phyloP scores from a whole-genome alignment of 2,113 vertebrate genomes.

The Pseudopodoces humilis region DNA sequence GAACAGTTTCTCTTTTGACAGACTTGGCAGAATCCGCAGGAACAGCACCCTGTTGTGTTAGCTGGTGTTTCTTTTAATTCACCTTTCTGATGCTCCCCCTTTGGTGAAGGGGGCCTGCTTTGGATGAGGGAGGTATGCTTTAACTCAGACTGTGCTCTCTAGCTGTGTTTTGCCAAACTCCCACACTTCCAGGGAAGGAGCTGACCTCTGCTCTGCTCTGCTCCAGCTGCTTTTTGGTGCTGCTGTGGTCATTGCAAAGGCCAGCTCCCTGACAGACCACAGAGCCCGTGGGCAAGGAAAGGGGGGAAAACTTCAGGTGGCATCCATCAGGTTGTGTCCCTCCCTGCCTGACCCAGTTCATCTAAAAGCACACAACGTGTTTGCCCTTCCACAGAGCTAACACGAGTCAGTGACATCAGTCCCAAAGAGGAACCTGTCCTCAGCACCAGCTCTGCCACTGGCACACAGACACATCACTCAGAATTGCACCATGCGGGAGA shows the following conservation, averaged over 20 bases:
- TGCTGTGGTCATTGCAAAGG: background rate
- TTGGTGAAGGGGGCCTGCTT: background rate
- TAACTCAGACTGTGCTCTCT: background rate
- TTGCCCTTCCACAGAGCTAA: background rate
- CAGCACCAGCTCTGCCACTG: background rate
- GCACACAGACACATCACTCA: background rate
- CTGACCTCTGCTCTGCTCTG: background rate
- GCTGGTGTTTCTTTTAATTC: background rate
- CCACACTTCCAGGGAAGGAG: background rate
- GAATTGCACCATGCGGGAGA: background rate
- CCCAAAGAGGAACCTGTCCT: background rate
- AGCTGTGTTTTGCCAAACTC: background rate
- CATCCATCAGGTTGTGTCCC: background rate
- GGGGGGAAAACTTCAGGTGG: background rate
- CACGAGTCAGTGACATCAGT: background rate
- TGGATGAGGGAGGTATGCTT: background rate
- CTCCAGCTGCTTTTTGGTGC: background rate
- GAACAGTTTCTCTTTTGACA: constrained; percentile 10
- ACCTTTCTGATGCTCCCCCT: background rate
- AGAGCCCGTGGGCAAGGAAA: background rate
- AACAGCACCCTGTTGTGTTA: background rate
- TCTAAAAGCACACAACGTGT: background rate
- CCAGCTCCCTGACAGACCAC: background rate
- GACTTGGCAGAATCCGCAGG: background rate
- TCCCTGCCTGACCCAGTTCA: background rate